Evolutionary conservation across 1,140 invertebrate species (phyloP), one percentile per base, ranked within the genome.

Genomic region (Chironomus striatipennis): DNA sequence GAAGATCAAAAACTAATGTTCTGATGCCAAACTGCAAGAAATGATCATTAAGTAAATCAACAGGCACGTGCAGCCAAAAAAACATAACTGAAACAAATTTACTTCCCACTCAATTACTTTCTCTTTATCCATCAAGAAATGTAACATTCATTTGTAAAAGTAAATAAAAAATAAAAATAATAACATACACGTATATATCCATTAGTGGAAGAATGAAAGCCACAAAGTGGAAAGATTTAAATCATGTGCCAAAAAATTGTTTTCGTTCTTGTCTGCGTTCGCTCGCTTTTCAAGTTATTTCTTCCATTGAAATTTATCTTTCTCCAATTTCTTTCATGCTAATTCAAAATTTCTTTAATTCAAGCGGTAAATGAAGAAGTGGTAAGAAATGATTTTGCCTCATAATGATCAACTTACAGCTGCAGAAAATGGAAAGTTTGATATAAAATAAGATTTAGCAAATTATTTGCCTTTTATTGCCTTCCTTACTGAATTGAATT

Each of bases 161-260:
- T 57, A 57, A 12, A 57, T 15, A 12, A n/a, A 57, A 57, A 12
- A 57, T 15, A 12, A n/a, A 57, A 57, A 57, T n/a, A 57, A 15
- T 57, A 15, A 57, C 12, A 57, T 20, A 64, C 42, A 42, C 18
- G n/a, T n/a, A 57, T 10, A 57, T 57, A 34, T 34, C 24, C 24
- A 34, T 34, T 34, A 34, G 24, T 34, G 24, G 5, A 57, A 57
- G 47, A 57, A 57, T 57, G 47, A 57, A 57, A 57, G 47, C n/a
- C 12, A n/a, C 12, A n/a, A 15, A 57, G 47, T 57, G 47, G 8
- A 57, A 57, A 12, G 47, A 57, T 57, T 57, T 57, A 12, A 57
- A 57, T 57, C 47, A 57, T 57, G 47, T 57, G 47, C 47, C 47
- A 57, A 57, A 34, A n/a, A 57, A 57, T 57, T 57, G 47, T 12